phyloP scores from a whole-genome alignment of 2,888 invertebrate genomes.

The Phengaris arion region DNA sequence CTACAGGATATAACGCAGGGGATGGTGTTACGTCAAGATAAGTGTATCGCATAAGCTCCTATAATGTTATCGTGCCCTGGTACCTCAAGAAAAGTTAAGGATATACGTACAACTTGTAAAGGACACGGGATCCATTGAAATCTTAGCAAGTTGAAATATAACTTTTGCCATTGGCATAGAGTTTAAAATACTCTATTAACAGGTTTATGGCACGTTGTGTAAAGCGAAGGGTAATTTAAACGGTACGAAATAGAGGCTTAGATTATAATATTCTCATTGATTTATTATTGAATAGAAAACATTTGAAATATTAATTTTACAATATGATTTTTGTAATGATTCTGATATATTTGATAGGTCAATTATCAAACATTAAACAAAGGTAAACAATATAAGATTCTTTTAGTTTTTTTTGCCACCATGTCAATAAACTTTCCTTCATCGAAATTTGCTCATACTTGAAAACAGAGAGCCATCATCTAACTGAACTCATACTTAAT shows the following conservation, averaged over 20 bases:
- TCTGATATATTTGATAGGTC: too few relatives aligned
- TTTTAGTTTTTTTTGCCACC: not conserved
- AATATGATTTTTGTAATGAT: not conserved
- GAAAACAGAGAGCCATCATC: not conserved
- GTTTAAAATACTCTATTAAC: not conserved
- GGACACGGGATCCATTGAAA: slow-evolving; percentile 3
- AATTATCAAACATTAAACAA: too few relatives aligned
- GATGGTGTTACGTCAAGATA: slow-evolving; percentile 22
- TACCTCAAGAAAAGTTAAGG: slow-evolving; percentile 38
- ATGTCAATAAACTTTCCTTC: not conserved
- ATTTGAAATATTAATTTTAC: not conserved
- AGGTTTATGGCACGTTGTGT: not conserved
- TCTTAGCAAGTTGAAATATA: not conserved
- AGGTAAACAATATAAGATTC: too few relatives aligned
- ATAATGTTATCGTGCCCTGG: slow-evolving; percentile 38
- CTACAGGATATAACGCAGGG: slow-evolving; percentile 5
- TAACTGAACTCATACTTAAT: not conserved
- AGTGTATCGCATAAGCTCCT: slow-evolving; percentile 31
- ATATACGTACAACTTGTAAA: slow-evolving; percentile 28
- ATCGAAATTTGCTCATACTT: not conserved
- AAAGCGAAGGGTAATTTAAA: not conserved
- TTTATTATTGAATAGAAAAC: not conserved
- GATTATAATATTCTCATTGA: not conserved
- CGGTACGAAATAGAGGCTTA: not conserved
- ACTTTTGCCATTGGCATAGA: slow-evolving; percentile 1